Percentiles rank a stretch among this genome's conserved stretches.
phyloP scores from a whole-genome alignment of 2,888 invertebrate genomes.

The Chrysodeixis includens region DNA sequence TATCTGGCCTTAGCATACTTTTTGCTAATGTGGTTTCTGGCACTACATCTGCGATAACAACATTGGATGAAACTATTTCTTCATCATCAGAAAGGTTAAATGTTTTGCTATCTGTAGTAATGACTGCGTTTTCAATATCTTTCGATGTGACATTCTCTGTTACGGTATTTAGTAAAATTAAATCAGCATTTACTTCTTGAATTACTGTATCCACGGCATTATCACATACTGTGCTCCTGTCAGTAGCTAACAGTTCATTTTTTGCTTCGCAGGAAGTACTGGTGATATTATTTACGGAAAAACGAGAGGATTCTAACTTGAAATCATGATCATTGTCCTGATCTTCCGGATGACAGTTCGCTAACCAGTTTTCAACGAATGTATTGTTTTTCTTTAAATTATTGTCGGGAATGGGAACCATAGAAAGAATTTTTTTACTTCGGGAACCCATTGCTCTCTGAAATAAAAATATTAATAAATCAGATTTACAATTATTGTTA shows the following conservation, averaged over 20 bases:
- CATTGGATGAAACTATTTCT: slow-evolving; percentile 13
- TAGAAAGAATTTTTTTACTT: slow-evolving; percentile 27
- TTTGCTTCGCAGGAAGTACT: slow-evolving; percentile 12
- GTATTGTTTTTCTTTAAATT: slow-evolving; percentile 16
- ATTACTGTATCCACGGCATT: slow-evolving; percentile 26
- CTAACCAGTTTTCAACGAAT: slow-evolving; percentile 30
- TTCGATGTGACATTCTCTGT: slow-evolving; percentile 14
- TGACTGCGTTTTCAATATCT: slow-evolving; percentile 15
- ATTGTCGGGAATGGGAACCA: slow-evolving; percentile 22
- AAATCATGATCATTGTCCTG: slow-evolving; percentile 27
- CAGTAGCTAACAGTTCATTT: slow-evolving; percentile 23
- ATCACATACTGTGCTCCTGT: slow-evolving; percentile 25
- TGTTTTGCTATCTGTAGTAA: slow-evolving; percentile 29
- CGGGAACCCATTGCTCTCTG: too few species aligned
- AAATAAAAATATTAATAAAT: slow-evolving; percentile 18
- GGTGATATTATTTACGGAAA: slow-evolving; percentile 14
- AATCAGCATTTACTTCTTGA: slow-evolving; percentile 23
- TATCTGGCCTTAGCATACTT: slow-evolving; percentile 23
- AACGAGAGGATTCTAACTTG: slow-evolving; percentile 19
- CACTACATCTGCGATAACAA: slow-evolving; percentile 6
- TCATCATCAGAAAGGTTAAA: slow-evolving; percentile 22
- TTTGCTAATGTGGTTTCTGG: slow-evolving; percentile 20
- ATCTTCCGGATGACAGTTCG: slow-evolving; percentile 28
- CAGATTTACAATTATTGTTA: slow-evolving; percentile 13
- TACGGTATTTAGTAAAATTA: slow-evolving; percentile 25